A percentile compares a stretch with the other conserved stretches of the same genome.
These are phyloP conservation scores for Chondrosia reniformis DNA, from an alignment of 37 sponge, comb jelly and placozoan genomes.

Conservation along the genomic window DNA sequence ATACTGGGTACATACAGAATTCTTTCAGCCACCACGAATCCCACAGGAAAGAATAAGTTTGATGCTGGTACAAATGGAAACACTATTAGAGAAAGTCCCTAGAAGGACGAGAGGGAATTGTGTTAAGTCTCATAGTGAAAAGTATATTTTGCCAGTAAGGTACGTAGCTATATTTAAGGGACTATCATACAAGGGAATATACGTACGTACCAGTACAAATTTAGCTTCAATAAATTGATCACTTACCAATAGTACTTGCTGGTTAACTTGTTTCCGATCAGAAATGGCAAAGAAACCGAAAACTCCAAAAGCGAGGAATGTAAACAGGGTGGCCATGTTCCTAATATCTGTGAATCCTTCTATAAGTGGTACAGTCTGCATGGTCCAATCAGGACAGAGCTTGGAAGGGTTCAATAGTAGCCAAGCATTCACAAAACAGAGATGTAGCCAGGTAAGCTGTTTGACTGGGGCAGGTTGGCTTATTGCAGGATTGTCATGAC, in stretches of 20 bases:
- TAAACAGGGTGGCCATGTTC: slow-evolving; percentile 56
- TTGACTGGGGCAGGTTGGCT: slow-evolving; percentile 54
- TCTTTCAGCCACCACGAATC: slow-evolving; percentile 95
- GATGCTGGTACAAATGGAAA: slow-evolving; percentile 93
- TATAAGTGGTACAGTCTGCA: slow-evolving; percentile 78
- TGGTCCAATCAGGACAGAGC: slow-evolving; percentile 88
- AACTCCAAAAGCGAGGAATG: slow-evolving; percentile 21
- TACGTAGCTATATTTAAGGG: not conserved
- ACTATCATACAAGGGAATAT: slow-evolving; percentile 1
- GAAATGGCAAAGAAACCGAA: slow-evolving; percentile 8
- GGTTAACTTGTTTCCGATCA: not conserved
- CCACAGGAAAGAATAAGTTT: slow-evolving; percentile 93
- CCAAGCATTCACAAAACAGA: slow-evolving; percentile 71
- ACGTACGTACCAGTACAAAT: not conserved
- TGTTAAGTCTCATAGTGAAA: not conserved
- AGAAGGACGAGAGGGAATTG: not conserved
- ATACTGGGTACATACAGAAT: slow-evolving; percentile 89
- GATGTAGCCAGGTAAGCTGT: slow-evolving; percentile 76
- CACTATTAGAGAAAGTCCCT: slow-evolving; percentile 59
- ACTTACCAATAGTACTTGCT: slow-evolving; percentile 18
- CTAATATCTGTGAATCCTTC: slow-evolving; percentile 52
- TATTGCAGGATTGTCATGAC: slow-evolving; percentile 79
- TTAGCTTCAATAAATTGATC: not conserved
- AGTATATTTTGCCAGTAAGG: not conserved
- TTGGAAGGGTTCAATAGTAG: slow-evolving; percentile 63